Conservation (phyloP, 2,797 vertebrate genomes). For the Gymnothorax javanicus region DNA sequence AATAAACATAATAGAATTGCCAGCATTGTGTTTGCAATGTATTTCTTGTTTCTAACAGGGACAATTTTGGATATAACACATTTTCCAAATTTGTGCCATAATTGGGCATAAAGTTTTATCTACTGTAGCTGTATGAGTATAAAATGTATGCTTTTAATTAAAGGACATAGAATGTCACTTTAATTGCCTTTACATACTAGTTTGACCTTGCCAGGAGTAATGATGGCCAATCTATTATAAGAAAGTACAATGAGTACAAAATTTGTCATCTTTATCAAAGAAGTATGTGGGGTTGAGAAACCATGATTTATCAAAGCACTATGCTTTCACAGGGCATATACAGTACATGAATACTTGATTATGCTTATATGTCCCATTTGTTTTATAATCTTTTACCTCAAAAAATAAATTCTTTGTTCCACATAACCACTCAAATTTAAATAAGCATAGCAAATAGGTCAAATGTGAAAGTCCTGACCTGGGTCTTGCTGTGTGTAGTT, state of each 20-base stretch:
- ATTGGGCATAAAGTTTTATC: no score
- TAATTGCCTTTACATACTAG: neutral
- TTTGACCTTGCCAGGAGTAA: slow-evolving; percentile 20
- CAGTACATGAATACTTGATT: neutral
- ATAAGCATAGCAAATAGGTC: neutral
- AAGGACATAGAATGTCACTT: neutral
- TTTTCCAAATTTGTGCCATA: no score
- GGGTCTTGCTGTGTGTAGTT: no score
- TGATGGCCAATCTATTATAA: neutral
- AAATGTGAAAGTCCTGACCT: no score
- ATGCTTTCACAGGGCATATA: neutral
- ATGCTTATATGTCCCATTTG: neutral
- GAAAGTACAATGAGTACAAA: neutral
- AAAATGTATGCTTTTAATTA: no score
- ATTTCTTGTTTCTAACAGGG: no score
- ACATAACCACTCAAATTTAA: neutral
- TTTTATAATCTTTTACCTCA: neutral
- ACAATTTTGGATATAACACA: no score
- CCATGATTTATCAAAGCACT: neutral
- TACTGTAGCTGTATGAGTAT: no score
- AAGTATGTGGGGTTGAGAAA: neutral
- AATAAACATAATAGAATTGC: slow-evolving; percentile 1
- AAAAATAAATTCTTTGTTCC: neutral
- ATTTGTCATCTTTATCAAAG: neutral
- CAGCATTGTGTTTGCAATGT: neutral